Percentiles rank a stretch among this genome's conserved stretches.
These are phyloP conservation scores for Nesoenas mayeri DNA, from an alignment of 2,113 vertebrate genomes.

Conservation along the genomic window DNA sequence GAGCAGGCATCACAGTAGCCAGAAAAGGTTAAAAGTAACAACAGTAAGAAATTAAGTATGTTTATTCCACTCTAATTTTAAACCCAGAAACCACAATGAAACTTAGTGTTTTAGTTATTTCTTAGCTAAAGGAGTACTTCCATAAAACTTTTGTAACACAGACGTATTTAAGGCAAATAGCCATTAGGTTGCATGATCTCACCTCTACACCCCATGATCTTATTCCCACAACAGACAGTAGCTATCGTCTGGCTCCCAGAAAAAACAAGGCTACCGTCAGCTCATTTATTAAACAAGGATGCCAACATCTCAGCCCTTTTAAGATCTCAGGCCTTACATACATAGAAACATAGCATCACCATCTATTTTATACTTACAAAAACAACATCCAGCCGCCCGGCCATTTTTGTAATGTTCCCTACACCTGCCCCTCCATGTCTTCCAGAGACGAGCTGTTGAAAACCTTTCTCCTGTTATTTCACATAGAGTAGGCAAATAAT, in stretches of 20 bases:
- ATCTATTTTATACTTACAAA: conserved; percentile 43
- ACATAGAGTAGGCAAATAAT: neutral
- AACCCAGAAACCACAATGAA: neutral
- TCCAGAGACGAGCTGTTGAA: conserved; percentile 29
- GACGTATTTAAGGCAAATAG: neutral
- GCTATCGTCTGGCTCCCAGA: neutral
- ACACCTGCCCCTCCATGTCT: conserved; percentile 32
- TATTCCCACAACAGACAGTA: neutral
- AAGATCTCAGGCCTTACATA: neutral
- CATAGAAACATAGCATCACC: neutral
- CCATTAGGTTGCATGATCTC: neutral
- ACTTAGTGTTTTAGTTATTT: neutral
- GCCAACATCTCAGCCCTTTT: neutral
- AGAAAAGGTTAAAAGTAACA: neutral
- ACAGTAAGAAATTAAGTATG: neutral
- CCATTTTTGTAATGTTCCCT: neutral
- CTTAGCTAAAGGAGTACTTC: neutral
- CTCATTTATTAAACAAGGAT: neutral
- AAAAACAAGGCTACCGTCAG: neutral
- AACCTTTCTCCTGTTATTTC: neutral
- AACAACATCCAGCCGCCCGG: neutral
- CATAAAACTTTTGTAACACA: neutral
- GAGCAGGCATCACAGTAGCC: neutral
- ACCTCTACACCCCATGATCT: neutral
- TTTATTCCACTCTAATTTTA: neutral